These are phyloP conservation scores for Leucopsar rothschildi DNA, from an alignment of 2,113 vertebrate genomes.

Conservation along the genomic window DNA sequence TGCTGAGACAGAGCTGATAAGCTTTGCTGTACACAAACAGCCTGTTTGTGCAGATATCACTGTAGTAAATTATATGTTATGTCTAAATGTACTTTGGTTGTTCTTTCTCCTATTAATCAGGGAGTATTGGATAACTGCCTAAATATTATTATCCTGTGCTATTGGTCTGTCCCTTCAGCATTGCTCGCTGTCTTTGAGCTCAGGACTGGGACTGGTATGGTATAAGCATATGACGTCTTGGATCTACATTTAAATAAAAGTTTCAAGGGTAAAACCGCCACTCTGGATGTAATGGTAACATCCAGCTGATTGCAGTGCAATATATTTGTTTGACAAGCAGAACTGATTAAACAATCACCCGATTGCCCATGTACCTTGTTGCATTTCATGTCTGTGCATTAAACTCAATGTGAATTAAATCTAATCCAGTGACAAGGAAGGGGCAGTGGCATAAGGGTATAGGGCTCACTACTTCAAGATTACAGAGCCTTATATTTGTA, in stretches of 20 bases:
- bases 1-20: background rate
- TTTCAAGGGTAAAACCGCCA: background rate
- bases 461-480: background rate
- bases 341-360: constrained; percentile 56
- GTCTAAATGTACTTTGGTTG: background rate
- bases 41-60: background rate
- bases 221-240: background rate
- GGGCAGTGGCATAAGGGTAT: background rate
- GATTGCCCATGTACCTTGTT: constrained; percentile 15
- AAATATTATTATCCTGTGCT: background rate
- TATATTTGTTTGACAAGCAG: constrained; percentile 45
- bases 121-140: background rate
- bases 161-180: background rate
- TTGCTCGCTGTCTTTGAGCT: background rate
- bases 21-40: background rate
- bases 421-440: constrained; percentile 41
- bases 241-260: background rate
- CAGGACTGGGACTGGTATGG: background rate
- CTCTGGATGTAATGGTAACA: constrained; percentile 15
- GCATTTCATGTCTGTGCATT: constrained; percentile 3
- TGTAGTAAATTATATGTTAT: background rate
- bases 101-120: background rate
- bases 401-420: constrained; percentile 27
- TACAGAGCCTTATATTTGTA: background rate
- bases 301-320: constrained; percentile 18